These are phyloP conservation scores for Basileuterus tristriatus DNA, from an alignment of 2,797 vertebrate species.

Conservation along the genomic window DNA sequence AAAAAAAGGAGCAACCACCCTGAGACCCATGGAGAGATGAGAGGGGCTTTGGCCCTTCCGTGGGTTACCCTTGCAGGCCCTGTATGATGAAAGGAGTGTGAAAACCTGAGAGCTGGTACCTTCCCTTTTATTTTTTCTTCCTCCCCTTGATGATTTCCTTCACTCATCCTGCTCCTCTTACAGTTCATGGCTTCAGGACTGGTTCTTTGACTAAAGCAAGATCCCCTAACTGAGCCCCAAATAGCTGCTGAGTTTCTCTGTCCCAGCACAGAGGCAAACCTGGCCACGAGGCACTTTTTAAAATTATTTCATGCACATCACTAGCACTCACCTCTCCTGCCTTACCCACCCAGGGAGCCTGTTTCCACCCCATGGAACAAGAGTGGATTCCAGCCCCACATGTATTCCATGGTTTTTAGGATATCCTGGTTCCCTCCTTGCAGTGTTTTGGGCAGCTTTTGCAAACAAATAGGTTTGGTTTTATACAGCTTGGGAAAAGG, in stretches of 20 bases:
- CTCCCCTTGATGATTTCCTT: not conserved
- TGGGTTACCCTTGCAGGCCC: not conserved
- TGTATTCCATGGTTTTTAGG: not conserved
- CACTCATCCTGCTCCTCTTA: not conserved
- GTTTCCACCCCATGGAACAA: not conserved
- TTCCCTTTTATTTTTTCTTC: not conserved
- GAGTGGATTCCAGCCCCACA: not conserved
- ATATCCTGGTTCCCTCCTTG: not conserved
- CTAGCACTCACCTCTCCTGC: not conserved
- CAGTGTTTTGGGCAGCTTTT: not conserved
- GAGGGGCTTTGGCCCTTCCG: not conserved
- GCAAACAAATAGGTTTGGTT: not conserved
- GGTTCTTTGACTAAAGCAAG: not conserved
- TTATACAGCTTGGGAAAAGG: not conserved
- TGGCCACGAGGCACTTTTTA: not conserved
- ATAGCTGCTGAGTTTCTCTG: not conserved
- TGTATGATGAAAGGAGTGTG: not conserved
- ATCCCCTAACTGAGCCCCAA: not conserved
- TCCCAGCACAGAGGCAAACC: not conserved
- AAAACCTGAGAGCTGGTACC: constrained; percentile 5
- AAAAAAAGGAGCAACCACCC: not conserved
- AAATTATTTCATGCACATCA: constrained; percentile 10
- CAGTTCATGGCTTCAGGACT: not conserved
- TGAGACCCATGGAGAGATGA: not conserved
- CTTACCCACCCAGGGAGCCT: not conserved